Evolutionary conservation across 1,140 invertebrate genomes (phyloP).

Genomic region (Rhopalosiphum padi): DNA sequence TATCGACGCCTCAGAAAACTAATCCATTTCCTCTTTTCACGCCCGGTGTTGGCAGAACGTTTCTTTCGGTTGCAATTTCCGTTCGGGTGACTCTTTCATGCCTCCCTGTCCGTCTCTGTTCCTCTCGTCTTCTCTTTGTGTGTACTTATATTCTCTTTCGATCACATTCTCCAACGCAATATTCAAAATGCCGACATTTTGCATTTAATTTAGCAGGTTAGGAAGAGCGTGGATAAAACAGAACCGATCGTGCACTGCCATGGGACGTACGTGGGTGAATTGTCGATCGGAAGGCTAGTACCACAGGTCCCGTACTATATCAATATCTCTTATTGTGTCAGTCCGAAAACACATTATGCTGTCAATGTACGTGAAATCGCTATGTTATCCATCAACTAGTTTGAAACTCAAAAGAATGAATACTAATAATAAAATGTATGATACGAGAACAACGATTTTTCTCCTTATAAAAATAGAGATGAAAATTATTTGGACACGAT

Average conservation of each 20-base stretch:
- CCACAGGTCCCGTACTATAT: neutral
- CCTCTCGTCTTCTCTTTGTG: neutral
- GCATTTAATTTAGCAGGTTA: conserved; percentile 30
- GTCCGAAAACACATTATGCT: neutral
- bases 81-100: conserved; percentile 23
- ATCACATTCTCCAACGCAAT: neutral
- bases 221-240: neutral
- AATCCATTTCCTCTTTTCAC: conserved; percentile 48
- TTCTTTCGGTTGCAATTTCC: conserved; percentile 56
- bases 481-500: neutral
- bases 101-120: neutral
- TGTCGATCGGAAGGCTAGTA: neutral
- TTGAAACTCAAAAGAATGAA: neutral
- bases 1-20: conserved; percentile 47
- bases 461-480: neutral
- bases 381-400: neutral
- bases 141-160: neutral
- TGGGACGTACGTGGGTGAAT: neutral
- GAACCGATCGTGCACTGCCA: neutral
- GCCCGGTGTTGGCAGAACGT: conserved; percentile 10
- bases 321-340: neutral
- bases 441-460: neutral
- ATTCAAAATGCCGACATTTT: conserved; percentile 27
- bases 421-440: neutral
- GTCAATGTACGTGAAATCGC: neutral